Evolutionary conservation across 2,888 invertebrate species (phyloP).

Genomic region (Plagiodera versicolora): DNA sequence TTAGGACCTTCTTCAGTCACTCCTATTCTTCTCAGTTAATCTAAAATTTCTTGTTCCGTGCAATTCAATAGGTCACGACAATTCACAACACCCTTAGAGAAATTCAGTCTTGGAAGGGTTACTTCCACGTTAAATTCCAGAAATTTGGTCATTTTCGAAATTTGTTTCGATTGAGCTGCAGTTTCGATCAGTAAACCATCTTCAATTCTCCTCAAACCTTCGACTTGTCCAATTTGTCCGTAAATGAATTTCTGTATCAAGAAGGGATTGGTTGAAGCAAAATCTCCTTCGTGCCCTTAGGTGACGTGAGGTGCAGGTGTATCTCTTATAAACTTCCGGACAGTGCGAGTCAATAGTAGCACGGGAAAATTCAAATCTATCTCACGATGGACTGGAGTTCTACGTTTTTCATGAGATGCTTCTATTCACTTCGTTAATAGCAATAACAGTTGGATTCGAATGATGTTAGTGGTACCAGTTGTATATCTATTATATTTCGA

Average conservation of each 20-base stretch:
- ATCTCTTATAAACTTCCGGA: no score
- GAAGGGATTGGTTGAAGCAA: not conserved
- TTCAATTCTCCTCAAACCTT: not conserved
- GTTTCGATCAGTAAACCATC: not conserved
- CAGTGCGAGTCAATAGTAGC: no score
- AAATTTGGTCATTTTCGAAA: not conserved
- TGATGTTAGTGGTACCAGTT: no score
- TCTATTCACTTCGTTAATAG: no score
- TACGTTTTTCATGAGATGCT: no score
- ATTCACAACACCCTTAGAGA: not conserved
- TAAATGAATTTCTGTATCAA: not conserved
- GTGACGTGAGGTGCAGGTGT: no score
- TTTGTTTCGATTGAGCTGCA: not conserved
- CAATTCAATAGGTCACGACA: not conserved
- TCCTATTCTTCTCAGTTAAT: constrained; percentile 9
- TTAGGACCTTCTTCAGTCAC: constrained; percentile 8
- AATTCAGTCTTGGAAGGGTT: not conserved
- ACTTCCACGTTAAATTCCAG: not conserved
- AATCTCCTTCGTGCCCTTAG: not conserved
- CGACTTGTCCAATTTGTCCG: not conserved
- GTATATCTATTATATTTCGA: no score
- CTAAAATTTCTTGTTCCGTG: constrained; percentile 4
- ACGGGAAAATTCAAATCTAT: no score
- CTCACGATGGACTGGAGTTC: no score
- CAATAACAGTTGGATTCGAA: no score